Conservation (phyloP, 2,888 invertebrate species). For the Drosophila diplacantha region DNA sequence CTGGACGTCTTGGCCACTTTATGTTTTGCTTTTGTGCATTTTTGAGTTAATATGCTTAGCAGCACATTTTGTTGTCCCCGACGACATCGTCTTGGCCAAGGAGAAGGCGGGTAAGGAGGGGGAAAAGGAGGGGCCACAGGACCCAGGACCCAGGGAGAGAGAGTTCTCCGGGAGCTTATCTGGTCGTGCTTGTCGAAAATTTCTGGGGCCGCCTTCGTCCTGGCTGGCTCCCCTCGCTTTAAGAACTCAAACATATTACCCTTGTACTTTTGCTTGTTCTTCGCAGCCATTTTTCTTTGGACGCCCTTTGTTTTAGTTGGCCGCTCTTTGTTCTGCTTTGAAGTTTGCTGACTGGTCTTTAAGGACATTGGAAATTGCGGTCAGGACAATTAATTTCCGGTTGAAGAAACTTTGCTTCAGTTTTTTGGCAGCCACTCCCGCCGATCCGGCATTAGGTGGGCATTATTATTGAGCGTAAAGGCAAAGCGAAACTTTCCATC, state of each 20-base stretch:
- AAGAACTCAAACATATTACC: slow-evolving; percentile 60
- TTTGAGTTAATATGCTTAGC: slow-evolving; percentile 67
- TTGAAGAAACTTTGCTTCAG: slow-evolving; percentile 65
- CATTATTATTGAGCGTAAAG: slow-evolving; percentile 46
- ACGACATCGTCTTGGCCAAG: slow-evolving; percentile 33
- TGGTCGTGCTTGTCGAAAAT: slow-evolving; percentile 61
- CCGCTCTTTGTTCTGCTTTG: slow-evolving; percentile 60
- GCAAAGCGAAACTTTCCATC: slow-evolving; percentile 39
- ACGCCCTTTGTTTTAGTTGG: slow-evolving; percentile 49
- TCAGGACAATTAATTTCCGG: slow-evolving; percentile 73
- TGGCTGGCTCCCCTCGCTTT: slow-evolving; percentile 43
- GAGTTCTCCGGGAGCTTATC: slow-evolving; percentile 51
- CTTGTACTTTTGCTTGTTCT: slow-evolving; percentile 45
- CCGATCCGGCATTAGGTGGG: slow-evolving; percentile 20
- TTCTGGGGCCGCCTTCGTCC: slow-evolving; percentile 27
- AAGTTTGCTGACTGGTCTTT: slow-evolving; percentile 67
- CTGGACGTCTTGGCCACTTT: slow-evolving; percentile 49
- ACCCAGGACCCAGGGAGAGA: slow-evolving; percentile 10
- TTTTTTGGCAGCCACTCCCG: slow-evolving; percentile 53
- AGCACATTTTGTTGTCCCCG: slow-evolving; percentile 61
- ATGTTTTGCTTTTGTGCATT: slow-evolving; percentile 62
- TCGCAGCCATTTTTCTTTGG: slow-evolving; percentile 42
- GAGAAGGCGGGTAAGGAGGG: background rate
- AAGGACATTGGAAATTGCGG: slow-evolving; percentile 73
- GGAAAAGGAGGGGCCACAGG: background rate